Evolutionary conservation across 1,140 invertebrate species (phyloP).

Genomic region (Streblospio benedicti): DNA sequence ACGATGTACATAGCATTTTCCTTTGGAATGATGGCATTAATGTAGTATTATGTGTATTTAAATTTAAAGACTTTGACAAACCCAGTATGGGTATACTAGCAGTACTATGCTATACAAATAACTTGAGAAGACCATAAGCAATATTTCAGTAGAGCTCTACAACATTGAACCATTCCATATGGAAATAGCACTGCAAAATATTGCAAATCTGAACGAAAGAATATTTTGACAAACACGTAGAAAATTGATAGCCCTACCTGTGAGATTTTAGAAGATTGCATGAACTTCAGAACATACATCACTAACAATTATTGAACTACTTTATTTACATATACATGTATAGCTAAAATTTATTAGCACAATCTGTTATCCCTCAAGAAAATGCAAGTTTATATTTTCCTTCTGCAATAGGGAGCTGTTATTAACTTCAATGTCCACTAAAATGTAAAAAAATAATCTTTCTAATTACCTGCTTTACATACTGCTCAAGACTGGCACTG

Average conservation of each 20-base stretch:
- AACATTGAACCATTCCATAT: not conserved
- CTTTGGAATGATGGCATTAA: not conserved
- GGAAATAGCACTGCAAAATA: not conserved
- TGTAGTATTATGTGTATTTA: not conserved
- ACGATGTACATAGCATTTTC: no score
- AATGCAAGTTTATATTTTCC: not conserved
- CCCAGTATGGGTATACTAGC: not conserved
- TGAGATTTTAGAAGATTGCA: not conserved
- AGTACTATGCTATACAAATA: not conserved
- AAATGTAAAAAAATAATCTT: slow-evolving; percentile 14
- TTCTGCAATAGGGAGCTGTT: no score
- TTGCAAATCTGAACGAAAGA: not conserved
- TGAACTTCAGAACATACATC: not conserved
- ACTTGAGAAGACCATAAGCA: not conserved
- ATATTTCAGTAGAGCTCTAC: not conserved
- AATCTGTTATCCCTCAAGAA: not conserved
- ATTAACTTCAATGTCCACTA: no score
- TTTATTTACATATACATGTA: not conserved
- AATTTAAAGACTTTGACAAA: not conserved
- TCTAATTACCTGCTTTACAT: slow-evolving; percentile 72
- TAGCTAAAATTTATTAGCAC: not conserved
- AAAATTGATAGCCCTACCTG: not conserved
- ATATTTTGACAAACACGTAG: not conserved
- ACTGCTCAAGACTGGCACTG: slow-evolving; percentile 65
- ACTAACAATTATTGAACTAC: not conserved